phyloP scores from a whole-genome alignment of 1,140 invertebrate genomes.

The Leptinotarsa defecta region DNA sequence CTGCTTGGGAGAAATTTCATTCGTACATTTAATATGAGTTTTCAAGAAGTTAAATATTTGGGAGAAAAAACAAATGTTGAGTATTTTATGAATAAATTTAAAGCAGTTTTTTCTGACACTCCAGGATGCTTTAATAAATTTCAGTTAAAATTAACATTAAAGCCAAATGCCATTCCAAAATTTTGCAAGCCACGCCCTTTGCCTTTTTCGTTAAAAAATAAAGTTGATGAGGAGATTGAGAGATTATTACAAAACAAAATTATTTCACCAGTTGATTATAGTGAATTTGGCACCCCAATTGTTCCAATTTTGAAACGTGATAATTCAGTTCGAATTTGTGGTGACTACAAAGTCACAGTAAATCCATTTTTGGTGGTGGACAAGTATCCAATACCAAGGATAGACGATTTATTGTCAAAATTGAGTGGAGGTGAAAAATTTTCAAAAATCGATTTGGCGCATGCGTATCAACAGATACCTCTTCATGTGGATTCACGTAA shows the following conservation, averaged over 20 bases:
- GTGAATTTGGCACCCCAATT: constrained; percentile 50
- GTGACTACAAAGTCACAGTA: constrained; percentile 43
- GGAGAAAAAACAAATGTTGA: constrained; percentile 1
- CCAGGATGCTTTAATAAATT: constrained; percentile 8
- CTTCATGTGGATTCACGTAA: constrained; percentile 42
- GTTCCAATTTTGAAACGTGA: constrained; percentile 58
- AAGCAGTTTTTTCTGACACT: constrained; percentile 2
- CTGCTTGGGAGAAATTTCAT: neutral
- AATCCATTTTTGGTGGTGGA: constrained; percentile 42
- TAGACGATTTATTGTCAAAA: constrained; percentile 50
- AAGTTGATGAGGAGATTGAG: constrained; percentile 8
- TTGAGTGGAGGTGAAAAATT: constrained; percentile 47
- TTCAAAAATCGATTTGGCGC: constrained; percentile 53
- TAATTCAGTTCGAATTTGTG: constrained; percentile 46
- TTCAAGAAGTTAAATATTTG: neutral
- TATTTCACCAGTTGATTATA: constrained; percentile 47
- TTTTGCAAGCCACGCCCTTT: neutral
- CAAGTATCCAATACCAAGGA: constrained; percentile 41
- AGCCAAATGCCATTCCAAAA: neutral
- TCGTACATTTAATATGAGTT: constrained; percentile 2
- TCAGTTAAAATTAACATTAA: constrained; percentile 6
- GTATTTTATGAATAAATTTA: neutral
- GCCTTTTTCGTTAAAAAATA: constrained; percentile 1
- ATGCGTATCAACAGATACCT: constrained; percentile 54
- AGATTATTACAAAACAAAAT: constrained; percentile 12